Conservation (phyloP, 2,113 vertebrate species). For the Dendropsophus ebraccatus region DNA sequence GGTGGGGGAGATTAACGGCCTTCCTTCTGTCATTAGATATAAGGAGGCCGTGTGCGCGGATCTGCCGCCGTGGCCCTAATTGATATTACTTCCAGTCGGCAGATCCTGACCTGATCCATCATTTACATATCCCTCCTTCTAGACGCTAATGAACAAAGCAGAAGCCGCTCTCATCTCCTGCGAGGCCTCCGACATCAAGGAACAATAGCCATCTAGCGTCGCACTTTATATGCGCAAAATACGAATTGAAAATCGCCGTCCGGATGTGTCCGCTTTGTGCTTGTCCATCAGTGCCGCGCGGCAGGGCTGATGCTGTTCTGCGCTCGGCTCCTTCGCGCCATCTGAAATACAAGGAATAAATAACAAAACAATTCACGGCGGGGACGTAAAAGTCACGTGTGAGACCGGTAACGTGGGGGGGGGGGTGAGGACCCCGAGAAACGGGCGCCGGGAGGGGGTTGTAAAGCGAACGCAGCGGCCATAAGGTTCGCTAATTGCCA, state of each 20-base stretch:
- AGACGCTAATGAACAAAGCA: constrained; percentile 76
- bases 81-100: constrained; percentile 85
- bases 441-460: constrained; percentile 71
- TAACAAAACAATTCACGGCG: not conserved
- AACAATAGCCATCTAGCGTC: constrained; percentile 73
- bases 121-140: constrained; percentile 84
- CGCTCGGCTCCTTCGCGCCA: constrained; percentile 76
- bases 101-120: constrained; percentile 85
- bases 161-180: constrained; percentile 80
- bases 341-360: constrained; percentile 58
- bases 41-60: constrained; percentile 80
- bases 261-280: constrained; percentile 84
- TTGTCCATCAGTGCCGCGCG: constrained; percentile 81
- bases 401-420: constrained; percentile 65
- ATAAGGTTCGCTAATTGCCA: constrained; percentile 87
- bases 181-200: constrained; percentile 81
- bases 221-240: constrained; percentile 71
- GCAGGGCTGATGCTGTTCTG: constrained; percentile 79
- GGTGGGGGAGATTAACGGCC: constrained; percentile 81
- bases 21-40: constrained; percentile 85
- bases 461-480: constrained; percentile 74
- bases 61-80: constrained; percentile 79
- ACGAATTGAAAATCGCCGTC: constrained; percentile 86
- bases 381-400: constrained; percentile 58
- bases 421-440: constrained; percentile 62